Base-by-base conservation (phyloP, 2,888 invertebrate genomes). In the Epistrophella euchroma region DNA sequence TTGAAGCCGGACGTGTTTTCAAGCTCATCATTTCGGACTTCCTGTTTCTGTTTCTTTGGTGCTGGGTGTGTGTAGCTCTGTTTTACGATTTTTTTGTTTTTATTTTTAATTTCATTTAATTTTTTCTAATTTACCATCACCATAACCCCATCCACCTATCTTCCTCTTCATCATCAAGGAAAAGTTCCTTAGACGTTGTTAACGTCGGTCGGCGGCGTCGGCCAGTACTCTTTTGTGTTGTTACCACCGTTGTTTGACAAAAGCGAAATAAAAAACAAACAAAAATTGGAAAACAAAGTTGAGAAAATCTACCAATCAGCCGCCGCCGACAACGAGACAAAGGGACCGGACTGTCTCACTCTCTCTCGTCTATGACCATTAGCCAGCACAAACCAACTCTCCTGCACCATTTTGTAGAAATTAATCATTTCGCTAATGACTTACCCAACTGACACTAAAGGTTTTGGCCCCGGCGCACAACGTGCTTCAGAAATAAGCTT, bases 401-500 rank as follows among this genome's bases (percentile, higher is more conserved):
- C 55, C 35, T 17, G 37, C 9, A 35, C 55, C 40, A 55, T 56
- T 74, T 79, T 62, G 76, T 47, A 37, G 72, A 74, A 86, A 86
- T 86, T 86, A 86, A 86, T 86, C 86, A 86, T 86, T 77, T 82
- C 74, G 86, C 86, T 86, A 86, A 86, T 86, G 86, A 81, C 73
- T 86, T 74, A 82, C 81, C 86, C 81, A 86, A 86, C 81, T 81
- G 86, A 86, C 86, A 86, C 82, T 78, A 86, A 86, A 86, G 86
- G 82, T 71, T 86, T 82, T 81, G 64, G 58, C 22, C 58, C 77
- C 45, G 32, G 77, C 60, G 58, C 22, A 80, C 75, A 80, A 58
- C 35, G 72, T 56, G 81, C 70, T 74, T 60, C 25, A 37, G 32
- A 56, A 85, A 77, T 81, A 47, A 56, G 76, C 76, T 85, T 85